Evolutionary conservation across 2,888 invertebrate genomes (phyloP).

Genomic region (Actias luna): DNA sequence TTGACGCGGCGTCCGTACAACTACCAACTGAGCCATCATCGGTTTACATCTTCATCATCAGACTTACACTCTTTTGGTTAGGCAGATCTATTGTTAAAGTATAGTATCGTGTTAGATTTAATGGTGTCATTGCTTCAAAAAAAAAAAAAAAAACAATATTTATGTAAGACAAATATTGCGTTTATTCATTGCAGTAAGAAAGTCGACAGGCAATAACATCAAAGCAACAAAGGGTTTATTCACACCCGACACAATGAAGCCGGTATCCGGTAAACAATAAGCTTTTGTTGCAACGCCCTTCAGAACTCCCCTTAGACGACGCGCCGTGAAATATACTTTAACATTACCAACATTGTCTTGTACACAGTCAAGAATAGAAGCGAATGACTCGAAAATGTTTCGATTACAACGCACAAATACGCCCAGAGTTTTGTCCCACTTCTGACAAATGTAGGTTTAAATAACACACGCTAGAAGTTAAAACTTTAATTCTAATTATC

Average conservation of each 20-base stretch:
- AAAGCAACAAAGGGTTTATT: constrained; percentile 17
- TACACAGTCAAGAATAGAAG: neutral
- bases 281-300: constrained; percentile 8
- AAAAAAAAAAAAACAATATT: no score
- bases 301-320: neutral
- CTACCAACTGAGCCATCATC: no score
- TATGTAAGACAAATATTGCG: constrained; percentile 3
- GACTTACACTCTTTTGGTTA: no score
- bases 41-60: no score
- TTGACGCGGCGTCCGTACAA: no score
- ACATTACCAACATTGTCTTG: neutral
- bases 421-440: neutral
- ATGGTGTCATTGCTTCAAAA: no score
- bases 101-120: no score
- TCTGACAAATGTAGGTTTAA: neutral
- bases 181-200: constrained; percentile 2
- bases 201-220: constrained; percentile 13
- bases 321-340: neutral
- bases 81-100: no score
- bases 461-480: no score
- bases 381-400: neutral
- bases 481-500: no score
- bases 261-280: constrained; percentile 7
- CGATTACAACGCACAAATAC: neutral
- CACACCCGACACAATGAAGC: constrained; percentile 15